Base-by-base conservation (phyloP, 2,888 invertebrate genomes). In the Aphidius colemani region DNA sequence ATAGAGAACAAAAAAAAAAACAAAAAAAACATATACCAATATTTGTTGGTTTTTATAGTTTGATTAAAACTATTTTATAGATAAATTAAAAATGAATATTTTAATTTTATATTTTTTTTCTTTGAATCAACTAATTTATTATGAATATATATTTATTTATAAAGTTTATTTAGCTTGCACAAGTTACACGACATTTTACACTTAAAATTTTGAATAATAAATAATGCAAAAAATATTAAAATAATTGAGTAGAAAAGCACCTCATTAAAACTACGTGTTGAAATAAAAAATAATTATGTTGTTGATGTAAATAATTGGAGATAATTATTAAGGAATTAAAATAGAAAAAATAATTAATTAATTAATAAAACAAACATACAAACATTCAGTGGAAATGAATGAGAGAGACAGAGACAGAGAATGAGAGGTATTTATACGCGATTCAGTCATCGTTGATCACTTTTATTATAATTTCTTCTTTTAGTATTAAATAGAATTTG, bases 321-420 rank as follows among this genome's bases (percentile, higher is more conserved):
- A 5, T 57, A 3, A 46, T 48, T 8, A 46, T 39, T 10, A 46
- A 46, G 46, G 46, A 40, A 57, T 48, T 39, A 57, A 57, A 39
- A 57, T 39, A 57, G 3, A 63, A 59, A 65, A 58, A 53, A 61
- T 18, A 18, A 18, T 18, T 18, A 61, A 49, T 59, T 49, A 41
- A 50, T 44, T 41, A 63, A 62, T 67, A 45, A 65, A 61, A 64
- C 44, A 70, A 61, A 63, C 50, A 70, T 13, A 64, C 58, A 56
- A 53, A 57, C 55, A 58, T 60, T 66, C 50, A 65, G 59, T 65
- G 53, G 74, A 58, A 57, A 53, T 46, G 63, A 66, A 57, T 61
- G 63, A 64, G 61, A 68, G 60, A 67, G 58, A 69, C 66, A 67
- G 66, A 70, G 59, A 66, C 59, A 70, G 66, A 67, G 65, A 66